Percentiles rank a stretch among this genome's conserved stretches.
Conservation (phyloP, 2,888 invertebrate genomes). For the Periphyllus acericola region DNA sequence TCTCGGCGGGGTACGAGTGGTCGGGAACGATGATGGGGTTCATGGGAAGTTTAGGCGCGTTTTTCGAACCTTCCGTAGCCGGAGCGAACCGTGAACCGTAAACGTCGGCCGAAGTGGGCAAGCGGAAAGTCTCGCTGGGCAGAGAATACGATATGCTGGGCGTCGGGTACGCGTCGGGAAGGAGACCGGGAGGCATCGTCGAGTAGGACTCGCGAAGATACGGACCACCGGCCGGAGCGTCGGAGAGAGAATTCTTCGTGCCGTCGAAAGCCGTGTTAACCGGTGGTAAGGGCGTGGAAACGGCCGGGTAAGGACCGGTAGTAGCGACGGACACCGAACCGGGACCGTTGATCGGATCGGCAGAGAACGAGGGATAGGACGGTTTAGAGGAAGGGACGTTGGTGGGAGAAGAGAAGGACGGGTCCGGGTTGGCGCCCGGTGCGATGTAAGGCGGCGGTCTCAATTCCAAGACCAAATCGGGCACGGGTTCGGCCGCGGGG, state of each 20-base stretch:
- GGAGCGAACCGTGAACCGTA: neutral
- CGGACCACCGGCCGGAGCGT: neutral
- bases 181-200: neutral
- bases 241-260: neutral
- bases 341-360: neutral
- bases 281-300: too few species aligned
- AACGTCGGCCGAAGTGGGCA: neutral
- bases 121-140: neutral
- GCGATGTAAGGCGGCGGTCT: neutral
- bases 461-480: neutral
- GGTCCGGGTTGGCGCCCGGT: neutral
- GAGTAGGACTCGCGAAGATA: neutral
- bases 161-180: neutral
- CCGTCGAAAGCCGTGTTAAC: too few species aligned
- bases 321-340: neutral
- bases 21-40: neutral
- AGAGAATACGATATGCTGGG: neutral
- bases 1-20: neutral
- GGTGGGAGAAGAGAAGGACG: neutral
- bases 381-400: neutral
- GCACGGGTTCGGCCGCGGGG: neutral
- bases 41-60: neutral
- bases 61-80: neutral
- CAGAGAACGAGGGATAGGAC: neutral
- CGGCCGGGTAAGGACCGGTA: neutral